Percentiles rank a stretch among this genome's conserved stretches.
phyloP scores from a whole-genome alignment of 2,797 vertebrate species.

The Galaxias olidus region DNA sequence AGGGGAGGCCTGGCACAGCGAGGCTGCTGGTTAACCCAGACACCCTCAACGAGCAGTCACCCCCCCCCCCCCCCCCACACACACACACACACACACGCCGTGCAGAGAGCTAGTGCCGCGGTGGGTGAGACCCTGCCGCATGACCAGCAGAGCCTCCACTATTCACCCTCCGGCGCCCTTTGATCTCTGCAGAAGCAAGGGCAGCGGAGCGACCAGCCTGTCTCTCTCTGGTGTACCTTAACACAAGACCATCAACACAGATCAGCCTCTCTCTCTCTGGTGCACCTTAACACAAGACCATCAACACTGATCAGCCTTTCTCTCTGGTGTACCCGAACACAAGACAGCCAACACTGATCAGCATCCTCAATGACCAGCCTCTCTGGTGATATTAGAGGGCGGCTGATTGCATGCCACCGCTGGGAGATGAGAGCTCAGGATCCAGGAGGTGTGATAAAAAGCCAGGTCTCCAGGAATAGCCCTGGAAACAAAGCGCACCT shows the following conservation, averaged over 20 bases:
- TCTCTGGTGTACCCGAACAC: conserved; percentile 2
- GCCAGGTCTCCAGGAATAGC: conserved; percentile 2
- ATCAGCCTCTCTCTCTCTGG: background rate
- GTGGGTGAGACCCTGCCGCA: conserved; percentile 21
- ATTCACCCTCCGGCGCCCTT: conserved; percentile 18
- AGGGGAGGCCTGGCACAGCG: conserved; percentile 50
- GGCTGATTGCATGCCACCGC: too few species aligned
- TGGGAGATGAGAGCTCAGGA: too few species aligned
- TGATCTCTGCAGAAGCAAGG: conserved; percentile 18
- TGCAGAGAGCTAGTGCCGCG: conserved; percentile 39
- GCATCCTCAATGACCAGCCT: too few species aligned
- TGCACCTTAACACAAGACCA: background rate
- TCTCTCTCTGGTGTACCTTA: conserved; percentile 13
- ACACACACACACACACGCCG: too few species aligned
- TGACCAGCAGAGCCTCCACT: conserved; percentile 22
- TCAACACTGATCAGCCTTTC: background rate
- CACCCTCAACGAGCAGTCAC: conserved; percentile 60
- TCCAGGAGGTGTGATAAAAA: background rate
- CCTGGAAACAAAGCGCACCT: conserved; percentile 60
- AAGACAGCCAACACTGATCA: background rate
- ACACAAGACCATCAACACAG: background rate
- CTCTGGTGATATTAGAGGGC: too few species aligned
- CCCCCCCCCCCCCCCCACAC: too few species aligned
- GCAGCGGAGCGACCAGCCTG: conserved; percentile 4
- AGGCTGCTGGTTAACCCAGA: conserved; percentile 62